Percentiles rank a stretch among this genome's conserved stretches.
Conservation (phyloP, 2,797 vertebrate species). For the Coregonus suidteri region DNA sequence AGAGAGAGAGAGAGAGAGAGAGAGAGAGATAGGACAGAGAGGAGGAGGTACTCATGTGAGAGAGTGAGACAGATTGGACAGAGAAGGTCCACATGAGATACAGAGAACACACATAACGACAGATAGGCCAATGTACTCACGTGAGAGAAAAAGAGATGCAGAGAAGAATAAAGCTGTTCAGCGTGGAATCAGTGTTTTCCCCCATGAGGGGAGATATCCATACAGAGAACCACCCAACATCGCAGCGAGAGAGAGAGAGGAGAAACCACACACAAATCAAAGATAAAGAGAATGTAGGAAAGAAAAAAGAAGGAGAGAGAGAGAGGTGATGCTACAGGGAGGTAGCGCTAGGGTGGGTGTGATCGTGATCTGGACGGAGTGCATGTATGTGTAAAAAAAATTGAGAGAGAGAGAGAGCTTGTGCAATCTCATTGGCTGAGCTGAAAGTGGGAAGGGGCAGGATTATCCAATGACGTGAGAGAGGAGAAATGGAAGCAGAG, state of each 20-base stretch:
- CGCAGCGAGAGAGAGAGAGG: slow-evolving; percentile 36
- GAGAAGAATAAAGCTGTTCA: slow-evolving; percentile 42
- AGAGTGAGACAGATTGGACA: background rate
- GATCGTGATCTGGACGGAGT: slow-evolving; percentile 42
- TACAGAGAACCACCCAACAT: slow-evolving; percentile 54
- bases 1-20: too few relatives aligned
- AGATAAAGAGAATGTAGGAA: slow-evolving; percentile 20
- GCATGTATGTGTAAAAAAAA: slow-evolving; percentile 49
- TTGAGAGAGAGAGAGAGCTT: slow-evolving; percentile 52
- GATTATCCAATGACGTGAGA: slow-evolving; percentile 54
- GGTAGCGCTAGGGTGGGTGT: slow-evolving; percentile 1
- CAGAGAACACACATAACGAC: background rate
- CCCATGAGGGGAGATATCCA: slow-evolving; percentile 50
- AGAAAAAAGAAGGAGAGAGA: slow-evolving; percentile 11
- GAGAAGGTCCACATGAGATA: background rate
- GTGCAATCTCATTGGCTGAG: slow-evolving; percentile 64
- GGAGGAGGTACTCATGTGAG: slow-evolving; percentile 18
- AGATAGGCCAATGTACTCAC: slow-evolving; percentile 26
- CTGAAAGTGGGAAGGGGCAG: slow-evolving; percentile 64
- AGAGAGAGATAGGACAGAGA: slow-evolving; percentile 20
- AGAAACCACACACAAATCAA: slow-evolving; percentile 38
- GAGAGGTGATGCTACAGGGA: background rate
- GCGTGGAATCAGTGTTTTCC: slow-evolving; percentile 41
- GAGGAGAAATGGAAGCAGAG: slow-evolving; percentile 63
- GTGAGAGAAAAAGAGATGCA: slow-evolving; percentile 48